Conservation (phyloP, 2,113 vertebrate genomes). For the Paedocypris sp. region DNA sequence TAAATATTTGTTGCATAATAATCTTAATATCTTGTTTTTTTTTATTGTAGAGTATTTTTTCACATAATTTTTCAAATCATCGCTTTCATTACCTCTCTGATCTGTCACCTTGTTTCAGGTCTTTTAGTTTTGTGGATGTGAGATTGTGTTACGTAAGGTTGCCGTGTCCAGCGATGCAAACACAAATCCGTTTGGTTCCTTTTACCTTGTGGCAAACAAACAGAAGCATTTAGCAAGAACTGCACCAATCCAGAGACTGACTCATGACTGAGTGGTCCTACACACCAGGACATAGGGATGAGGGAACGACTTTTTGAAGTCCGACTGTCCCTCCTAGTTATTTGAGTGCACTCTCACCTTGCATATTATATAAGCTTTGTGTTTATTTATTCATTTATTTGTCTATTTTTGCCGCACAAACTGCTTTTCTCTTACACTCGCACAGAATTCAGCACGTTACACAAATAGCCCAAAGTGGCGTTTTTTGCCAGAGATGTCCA, state of each 20-base stretch:
- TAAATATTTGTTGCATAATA: too few relatives aligned
- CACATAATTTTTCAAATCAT: too few relatives aligned
- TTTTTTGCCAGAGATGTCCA: not conserved
- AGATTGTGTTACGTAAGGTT: not conserved
- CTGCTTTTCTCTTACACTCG: not conserved
- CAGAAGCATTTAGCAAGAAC: not conserved
- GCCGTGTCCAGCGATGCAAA: not conserved
- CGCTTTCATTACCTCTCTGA: not conserved
- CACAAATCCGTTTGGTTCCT: not conserved
- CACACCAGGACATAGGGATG: not conserved
- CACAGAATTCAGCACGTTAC: not conserved
- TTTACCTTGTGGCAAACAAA: slow-evolving; percentile 6
- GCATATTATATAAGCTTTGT: slow-evolving; percentile 19
- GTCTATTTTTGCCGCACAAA: not conserved
- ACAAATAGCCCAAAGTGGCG: slow-evolving; percentile 12
- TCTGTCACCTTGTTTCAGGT: not conserved
- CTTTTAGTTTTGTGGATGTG: slow-evolving; percentile 4
- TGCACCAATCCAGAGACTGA: not conserved
- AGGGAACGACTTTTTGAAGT: not conserved
- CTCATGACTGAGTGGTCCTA: not conserved
- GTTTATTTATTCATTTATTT: slow-evolving; percentile 16
- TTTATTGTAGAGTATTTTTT: slow-evolving; percentile 17
- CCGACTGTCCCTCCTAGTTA: not conserved
- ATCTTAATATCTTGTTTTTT: not conserved
- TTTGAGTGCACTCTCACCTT: slow-evolving; percentile 20